A percentile compares a stretch with the other conserved stretches of the same genome.
Conservation (phyloP, 2,797 vertebrate genomes). For the Danio jaintianensis region DNA sequence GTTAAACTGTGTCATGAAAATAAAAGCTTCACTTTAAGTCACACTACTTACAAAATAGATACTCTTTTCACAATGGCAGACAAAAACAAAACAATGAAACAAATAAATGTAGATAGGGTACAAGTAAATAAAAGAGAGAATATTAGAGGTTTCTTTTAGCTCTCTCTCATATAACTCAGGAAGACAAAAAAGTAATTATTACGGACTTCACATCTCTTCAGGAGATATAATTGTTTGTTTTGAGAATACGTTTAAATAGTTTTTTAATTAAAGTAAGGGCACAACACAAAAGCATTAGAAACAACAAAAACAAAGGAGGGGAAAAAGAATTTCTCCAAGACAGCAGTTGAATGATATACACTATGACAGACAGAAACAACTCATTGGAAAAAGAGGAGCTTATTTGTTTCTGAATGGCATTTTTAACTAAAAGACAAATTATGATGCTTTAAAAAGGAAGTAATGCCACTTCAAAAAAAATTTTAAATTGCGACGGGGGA, state of each 20-base stretch:
- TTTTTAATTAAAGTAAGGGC: slow-evolving; percentile 7
- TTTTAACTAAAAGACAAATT: slow-evolving; percentile 3
- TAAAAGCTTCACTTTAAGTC: no score
- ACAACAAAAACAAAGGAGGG: neutral
- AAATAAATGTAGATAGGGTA: neutral
- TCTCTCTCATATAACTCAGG: slow-evolving; percentile 2
- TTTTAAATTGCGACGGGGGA: neutral
- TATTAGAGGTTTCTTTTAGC: slow-evolving; percentile 10
- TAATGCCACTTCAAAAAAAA: neutral
- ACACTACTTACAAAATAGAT: neutral
- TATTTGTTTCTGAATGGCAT: neutral
- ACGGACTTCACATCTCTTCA: slow-evolving; percentile 4
- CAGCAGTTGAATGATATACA: neutral
- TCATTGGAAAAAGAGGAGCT: neutral
- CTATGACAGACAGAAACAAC: neutral
- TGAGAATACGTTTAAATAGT: slow-evolving; percentile 10
- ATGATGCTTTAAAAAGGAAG: neutral
- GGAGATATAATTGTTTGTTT: slow-evolving; percentile 10
- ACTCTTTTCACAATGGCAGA: slow-evolving; percentile 17
- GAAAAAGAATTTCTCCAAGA: neutral
- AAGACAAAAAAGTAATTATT: slow-evolving; percentile 24
- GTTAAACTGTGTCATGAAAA: neutral
- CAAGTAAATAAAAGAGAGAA: slow-evolving; percentile 7
- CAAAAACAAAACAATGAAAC: slow-evolving; percentile 16
- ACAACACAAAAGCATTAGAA: neutral